Evolutionary conservation across 1,140 invertebrate genomes (phyloP).

Genomic region (Drosophila ironensis): DNA sequence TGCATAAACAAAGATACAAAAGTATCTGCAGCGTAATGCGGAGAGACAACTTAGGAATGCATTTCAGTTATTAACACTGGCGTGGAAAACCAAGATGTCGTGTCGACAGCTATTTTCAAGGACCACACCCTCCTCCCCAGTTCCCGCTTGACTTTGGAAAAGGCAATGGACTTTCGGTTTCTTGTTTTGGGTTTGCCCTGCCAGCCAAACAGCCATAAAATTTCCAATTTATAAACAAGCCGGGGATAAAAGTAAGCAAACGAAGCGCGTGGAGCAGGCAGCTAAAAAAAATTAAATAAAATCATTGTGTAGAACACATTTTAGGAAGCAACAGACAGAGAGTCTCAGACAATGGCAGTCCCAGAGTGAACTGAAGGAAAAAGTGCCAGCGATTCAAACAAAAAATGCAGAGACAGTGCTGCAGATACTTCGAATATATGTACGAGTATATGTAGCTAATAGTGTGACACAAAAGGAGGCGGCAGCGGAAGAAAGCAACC

Average conservation of each 20-base stretch:
- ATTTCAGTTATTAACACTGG: constrained; percentile 63
- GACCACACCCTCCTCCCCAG: too few species aligned
- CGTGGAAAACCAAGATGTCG: constrained; percentile 2
- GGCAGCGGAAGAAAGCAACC: neutral
- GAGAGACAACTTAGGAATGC: constrained; percentile 41
- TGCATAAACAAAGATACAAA: constrained; percentile 62
- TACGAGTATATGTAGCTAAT: too few species aligned
- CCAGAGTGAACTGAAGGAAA: constrained; percentile 41
- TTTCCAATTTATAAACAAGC: constrained; percentile 67
- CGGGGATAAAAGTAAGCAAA: constrained; percentile 50
- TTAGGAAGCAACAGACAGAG: constrained; percentile 22
- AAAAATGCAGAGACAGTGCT: neutral
- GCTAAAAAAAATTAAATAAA: too few species aligned
- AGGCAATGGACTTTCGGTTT: constrained; percentile 50
- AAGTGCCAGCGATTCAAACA: constrained; percentile 31
- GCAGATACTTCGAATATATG: too few species aligned
- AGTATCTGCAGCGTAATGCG: constrained; percentile 55
- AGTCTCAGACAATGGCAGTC: constrained; percentile 50
- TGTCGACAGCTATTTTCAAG: constrained; percentile 63
- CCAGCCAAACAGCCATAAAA: constrained; percentile 50
- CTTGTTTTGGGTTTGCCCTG: constrained; percentile 12
- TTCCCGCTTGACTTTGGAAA: constrained; percentile 36
- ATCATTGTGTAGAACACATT: constrained; percentile 48
- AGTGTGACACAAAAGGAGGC: neutral
- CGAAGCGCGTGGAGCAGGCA: constrained; percentile 43